Evolutionary conservation across 2,797 vertebrate genomes (phyloP), one percentile per base, ranked within the genome.

Genomic region (Callimico goeldii): DNA sequence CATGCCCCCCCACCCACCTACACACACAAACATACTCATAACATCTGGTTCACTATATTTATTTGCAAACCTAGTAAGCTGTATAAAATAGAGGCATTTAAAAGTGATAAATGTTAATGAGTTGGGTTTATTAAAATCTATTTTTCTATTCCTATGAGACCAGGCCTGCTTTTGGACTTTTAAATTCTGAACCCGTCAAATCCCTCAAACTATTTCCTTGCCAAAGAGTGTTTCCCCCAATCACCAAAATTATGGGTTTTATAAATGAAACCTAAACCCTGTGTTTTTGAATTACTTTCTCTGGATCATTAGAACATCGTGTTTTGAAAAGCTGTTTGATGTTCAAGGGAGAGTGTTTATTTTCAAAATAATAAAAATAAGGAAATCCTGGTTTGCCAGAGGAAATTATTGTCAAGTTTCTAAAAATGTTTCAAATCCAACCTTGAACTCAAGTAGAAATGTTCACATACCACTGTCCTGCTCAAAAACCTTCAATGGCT

Each of bases 321-420:
- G 96, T 97, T 98, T 98, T 93, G 86, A 96, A 96, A 98, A 95
- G 70, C 95, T 92, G 95, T 98, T 97, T 98, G 97, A 97, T 97
- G 97, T 97, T 98, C 94, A 83, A 95, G 90, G 86, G 52, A 97
- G 97, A 91, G 75, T 97, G 95, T 98, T 97, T 98, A 95, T 95
- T 97, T 97, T 97, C 88, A 91, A 97, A 97, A 97, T 97, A 97
- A 96, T 95, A 87, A 97, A 95, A 97, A 97, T 93, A 96, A 97
- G 97, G 97, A 98, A 97, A 95, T 96, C 95, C 97, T 50, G 26
- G 90, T 92, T 81, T 93, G 79, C 97, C 96, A 96, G 92, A 96
- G 96, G 96, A 97, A 98, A 95, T 83, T 46, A 89, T 64, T 97
- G 97, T 97, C 94, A 87, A 95, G 94, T 81, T 87, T 88, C 92